These are phyloP conservation scores for Pangasius mekongensis DNA, from an alignment of 2,797 vertebrate species.

Conservation along the genomic window DNA sequence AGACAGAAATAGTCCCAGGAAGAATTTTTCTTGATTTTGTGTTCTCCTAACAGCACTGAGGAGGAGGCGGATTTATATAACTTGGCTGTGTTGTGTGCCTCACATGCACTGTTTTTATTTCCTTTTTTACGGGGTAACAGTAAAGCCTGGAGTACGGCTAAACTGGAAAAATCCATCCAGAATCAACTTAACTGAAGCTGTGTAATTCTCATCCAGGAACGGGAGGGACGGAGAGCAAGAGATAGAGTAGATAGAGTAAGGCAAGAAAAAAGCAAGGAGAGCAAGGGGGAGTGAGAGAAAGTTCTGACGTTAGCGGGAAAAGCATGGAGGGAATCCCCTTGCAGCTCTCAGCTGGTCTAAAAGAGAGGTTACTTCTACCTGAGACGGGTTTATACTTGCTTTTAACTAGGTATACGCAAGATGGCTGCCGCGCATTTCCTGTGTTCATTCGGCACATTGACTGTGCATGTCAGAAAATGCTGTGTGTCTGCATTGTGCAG, in stretches of 20 bases:
- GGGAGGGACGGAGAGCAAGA: neutral
- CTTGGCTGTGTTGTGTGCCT: neutral
- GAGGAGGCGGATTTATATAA: neutral
- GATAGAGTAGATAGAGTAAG: neutral
- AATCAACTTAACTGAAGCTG: conserved; percentile 18
- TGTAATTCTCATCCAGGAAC: conserved; percentile 23
- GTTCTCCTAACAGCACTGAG: neutral
- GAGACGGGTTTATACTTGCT: neutral
- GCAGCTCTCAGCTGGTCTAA: neutral
- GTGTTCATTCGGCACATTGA: neutral
- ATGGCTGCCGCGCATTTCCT: neutral
- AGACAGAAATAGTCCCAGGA: neutral
- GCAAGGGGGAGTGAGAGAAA: neutral
- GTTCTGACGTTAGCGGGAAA: neutral
- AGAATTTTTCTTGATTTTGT: neutral
- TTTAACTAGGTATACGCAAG: neutral
- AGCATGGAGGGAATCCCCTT: neutral
- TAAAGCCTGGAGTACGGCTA: conserved; percentile 19
- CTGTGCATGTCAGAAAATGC: neutral
- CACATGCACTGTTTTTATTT: conserved; percentile 4
- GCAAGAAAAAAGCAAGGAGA: neutral
- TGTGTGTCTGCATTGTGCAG: neutral
- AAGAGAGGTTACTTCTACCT: conserved; percentile 1
- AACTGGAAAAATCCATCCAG: conserved; percentile 16
- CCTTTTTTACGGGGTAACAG: neutral